Conservation (phyloP, 2,888 invertebrate genomes). For the Ochropleura plecta region DNA sequence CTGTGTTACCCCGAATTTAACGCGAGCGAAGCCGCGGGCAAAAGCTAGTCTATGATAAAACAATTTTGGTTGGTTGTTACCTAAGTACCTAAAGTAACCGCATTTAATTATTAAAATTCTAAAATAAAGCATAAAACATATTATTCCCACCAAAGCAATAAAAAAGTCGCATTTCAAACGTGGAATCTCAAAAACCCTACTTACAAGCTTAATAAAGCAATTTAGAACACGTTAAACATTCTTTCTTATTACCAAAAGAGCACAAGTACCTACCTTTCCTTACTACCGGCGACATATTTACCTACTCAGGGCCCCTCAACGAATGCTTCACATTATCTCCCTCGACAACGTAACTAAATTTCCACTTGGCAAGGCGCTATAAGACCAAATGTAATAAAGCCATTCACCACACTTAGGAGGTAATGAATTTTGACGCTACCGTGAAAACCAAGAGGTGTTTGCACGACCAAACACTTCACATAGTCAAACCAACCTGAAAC, state of each 20-base stretch:
- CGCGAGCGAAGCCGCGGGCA: too few species aligned
- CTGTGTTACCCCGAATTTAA: too few species aligned
- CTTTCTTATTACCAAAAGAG: conserved; percentile 25
- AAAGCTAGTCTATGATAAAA: too few species aligned
- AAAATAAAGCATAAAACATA: too few species aligned
- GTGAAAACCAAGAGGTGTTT: conserved; percentile 62
- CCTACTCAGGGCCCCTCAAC: conserved; percentile 37
- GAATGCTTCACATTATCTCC: conserved; percentile 52
- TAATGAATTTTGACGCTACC: conserved; percentile 68
- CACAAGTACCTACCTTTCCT: conserved; percentile 1
- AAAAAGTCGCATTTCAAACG: neutral
- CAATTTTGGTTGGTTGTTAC: too few species aligned
- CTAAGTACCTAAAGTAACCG: neutral
- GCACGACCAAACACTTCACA: conserved; percentile 47
- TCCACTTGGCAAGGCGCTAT: conserved; percentile 45
- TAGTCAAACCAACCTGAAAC: conserved; percentile 28
- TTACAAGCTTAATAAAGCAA: conserved; percentile 8
- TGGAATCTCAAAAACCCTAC: conserved; percentile 4
- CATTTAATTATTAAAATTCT: neutral
- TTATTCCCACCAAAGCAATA: neutral
- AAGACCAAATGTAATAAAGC: conserved; percentile 63
- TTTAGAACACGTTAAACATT: conserved; percentile 13
- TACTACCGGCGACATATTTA: conserved; percentile 34
- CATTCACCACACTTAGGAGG: conserved; percentile 64
- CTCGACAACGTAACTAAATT: conserved; percentile 57